A percentile compares a stretch with the other conserved stretches of the same genome.
Conservation (phyloP, 2,113 vertebrate genomes). For the Tricholaema leucomelas region DNA sequence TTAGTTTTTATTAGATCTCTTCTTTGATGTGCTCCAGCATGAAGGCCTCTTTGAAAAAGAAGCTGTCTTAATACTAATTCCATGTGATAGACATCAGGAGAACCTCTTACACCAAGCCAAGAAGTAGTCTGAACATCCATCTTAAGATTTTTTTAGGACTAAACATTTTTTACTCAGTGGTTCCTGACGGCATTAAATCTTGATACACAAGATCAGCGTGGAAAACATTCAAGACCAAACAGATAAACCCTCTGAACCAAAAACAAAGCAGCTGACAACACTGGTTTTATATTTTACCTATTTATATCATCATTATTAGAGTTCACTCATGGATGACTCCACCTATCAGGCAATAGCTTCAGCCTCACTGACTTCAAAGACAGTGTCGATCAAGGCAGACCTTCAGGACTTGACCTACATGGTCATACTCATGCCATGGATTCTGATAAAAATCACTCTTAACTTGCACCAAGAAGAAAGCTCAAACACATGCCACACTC, state of each 20-base stretch:
- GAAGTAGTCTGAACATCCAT: background rate
- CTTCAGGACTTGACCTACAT: slow-evolving; percentile 30
- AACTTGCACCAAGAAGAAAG: background rate
- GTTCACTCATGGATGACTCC: background rate
- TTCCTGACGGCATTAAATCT: slow-evolving; percentile 19
- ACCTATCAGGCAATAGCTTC: slow-evolving; percentile 34
- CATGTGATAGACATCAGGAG: background rate
- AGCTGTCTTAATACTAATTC: background rate
- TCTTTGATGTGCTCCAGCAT: background rate
- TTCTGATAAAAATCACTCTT: background rate
- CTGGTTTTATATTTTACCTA: background rate
- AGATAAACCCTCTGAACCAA: background rate
- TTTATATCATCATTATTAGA: slow-evolving; percentile 44
- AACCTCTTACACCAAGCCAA: background rate
- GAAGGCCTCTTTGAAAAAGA: background rate
- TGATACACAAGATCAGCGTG: background rate
- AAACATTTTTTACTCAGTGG: slow-evolving; percentile 15
- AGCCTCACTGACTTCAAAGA: slow-evolving; percentile 45
- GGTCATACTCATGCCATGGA: background rate
- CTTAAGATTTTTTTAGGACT: background rate
- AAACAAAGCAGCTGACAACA: background rate
- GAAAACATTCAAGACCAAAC: slow-evolving; percentile 38
- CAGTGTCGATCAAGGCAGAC: slow-evolving; percentile 33
- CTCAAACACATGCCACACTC: background rate
- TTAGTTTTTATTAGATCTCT: background rate